Evolutionary conservation across 2,113 vertebrate species (phyloP).

Genomic region (Telmatochromis sp.): DNA sequence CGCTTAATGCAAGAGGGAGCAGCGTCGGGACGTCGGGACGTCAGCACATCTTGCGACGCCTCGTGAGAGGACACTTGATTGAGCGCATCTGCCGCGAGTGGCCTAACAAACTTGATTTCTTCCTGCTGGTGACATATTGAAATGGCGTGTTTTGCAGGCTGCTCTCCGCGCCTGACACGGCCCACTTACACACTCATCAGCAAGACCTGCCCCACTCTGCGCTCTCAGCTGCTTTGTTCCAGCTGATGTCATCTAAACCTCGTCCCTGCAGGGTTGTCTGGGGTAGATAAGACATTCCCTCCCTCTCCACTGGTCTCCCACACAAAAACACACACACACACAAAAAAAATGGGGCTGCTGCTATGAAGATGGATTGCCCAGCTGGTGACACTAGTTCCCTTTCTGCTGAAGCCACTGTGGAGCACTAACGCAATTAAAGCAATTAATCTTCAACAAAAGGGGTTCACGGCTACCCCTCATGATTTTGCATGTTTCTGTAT

Average conservation of each 20-base stretch:
- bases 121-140: constrained; percentile 48
- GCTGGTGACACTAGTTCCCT: constrained; percentile 62
- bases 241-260: constrained; percentile 80
- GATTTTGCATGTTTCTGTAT: constrained; percentile 40
- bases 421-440: constrained; percentile 72
- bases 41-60: not conserved
- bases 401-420: constrained; percentile 44
- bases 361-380: constrained; percentile 76
- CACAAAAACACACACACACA: constrained; percentile 27
- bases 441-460: constrained; percentile 71
- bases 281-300: constrained; percentile 67
- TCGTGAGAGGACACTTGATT: not conserved
- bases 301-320: constrained; percentile 36
- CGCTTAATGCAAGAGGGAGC: not conserved
- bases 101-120: constrained; percentile 33
- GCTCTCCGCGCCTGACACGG: constrained; percentile 67
- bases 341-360: constrained; percentile 6
- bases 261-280: constrained; percentile 72
- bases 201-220: constrained; percentile 67
- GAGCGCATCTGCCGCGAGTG: constrained; percentile 6
- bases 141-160: constrained; percentile 12
- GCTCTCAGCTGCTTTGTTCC: constrained; percentile 80
- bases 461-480: constrained; percentile 36
- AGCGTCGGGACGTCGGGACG: not conserved
- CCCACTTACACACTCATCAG: constrained; percentile 65